Conservation (phyloP, 1,140 invertebrate species). For the Palaemon carinicauda region DNA sequence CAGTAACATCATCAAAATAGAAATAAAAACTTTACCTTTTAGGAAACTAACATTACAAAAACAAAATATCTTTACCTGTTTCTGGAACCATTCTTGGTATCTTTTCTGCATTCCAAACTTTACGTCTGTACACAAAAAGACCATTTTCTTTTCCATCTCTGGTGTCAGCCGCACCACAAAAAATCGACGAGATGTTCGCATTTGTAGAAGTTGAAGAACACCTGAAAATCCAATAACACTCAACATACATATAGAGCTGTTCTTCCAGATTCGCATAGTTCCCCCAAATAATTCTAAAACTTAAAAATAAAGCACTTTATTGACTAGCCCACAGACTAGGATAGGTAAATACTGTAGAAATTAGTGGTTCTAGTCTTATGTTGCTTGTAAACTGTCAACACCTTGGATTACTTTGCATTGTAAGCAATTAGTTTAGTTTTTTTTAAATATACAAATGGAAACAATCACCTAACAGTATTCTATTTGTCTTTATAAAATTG, state of each 20-base stretch:
- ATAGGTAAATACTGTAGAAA: too few species aligned
- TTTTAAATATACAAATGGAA: too few species aligned
- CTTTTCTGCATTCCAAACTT: slow-evolving; percentile 97
- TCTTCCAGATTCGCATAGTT: not conserved
- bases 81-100: slow-evolving; percentile 99
- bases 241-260: not conserved
- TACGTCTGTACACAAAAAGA: slow-evolving; percentile 91
- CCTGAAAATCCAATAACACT: slow-evolving; percentile 63
- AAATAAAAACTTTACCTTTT: too few species aligned
- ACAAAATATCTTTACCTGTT: slow-evolving; percentile 68
- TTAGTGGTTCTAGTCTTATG: too few species aligned
- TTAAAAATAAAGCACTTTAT: too few species aligned
- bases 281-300: not conserved
- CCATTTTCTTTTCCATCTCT: slow-evolving; percentile 96
- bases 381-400: too few species aligned
- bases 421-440: too few species aligned
- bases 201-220: slow-evolving; percentile 85
- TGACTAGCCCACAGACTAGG: too few species aligned
- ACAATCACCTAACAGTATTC: too few species aligned
- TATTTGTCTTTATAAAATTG: too few species aligned
- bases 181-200: slow-evolving; percentile 89
- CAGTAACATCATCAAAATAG: too few species aligned
- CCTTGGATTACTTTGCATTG: too few species aligned
- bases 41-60: not conserved
- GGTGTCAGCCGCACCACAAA: slow-evolving; percentile 91